These are phyloP conservation scores for Cosmorhoe ocellata DNA, from an alignment of 2,888 invertebrate genomes.

Conservation along the genomic window DNA sequence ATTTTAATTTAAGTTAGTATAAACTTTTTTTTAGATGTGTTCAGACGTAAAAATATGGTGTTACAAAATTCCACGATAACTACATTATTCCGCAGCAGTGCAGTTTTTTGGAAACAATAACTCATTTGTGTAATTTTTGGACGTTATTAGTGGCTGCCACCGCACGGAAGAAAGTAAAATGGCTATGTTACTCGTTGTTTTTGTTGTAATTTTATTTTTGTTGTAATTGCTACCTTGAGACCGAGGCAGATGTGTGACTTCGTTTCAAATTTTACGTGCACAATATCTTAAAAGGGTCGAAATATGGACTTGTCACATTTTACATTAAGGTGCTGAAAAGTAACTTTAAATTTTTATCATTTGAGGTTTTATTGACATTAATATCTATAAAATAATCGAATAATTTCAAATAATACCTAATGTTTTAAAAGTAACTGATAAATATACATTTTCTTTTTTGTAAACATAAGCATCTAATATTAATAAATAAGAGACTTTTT, in stretches of 20 bases:
- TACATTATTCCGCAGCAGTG: conserved; percentile 1
- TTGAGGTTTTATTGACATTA: too few relatives aligned
- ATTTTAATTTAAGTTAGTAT: too few relatives aligned
- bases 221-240: conserved; percentile 69
- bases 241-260: conserved; percentile 76
- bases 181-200: conserved; percentile 55
- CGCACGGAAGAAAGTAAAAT: conserved; percentile 56
- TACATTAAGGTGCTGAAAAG: neutral
- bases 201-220: conserved; percentile 61
- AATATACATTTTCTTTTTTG: too few relatives aligned
- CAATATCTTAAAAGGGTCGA: conserved; percentile 39
- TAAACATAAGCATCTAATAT: too few relatives aligned
- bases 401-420: too few relatives aligned
- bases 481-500: too few relatives aligned
- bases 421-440: too few relatives aligned
- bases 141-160: conserved; percentile 40
- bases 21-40: conserved; percentile 1
- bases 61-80: conserved; percentile 10
- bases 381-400: too few relatives aligned
- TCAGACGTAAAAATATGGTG: conserved; percentile 1
- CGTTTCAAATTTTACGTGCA: conserved; percentile 66
- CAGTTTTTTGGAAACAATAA: conserved; percentile 44
- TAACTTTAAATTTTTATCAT: too few relatives aligned
- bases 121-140: conserved; percentile 50
- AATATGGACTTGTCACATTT: conserved; percentile 36